Evolutionary conservation across 1,140 invertebrate species (phyloP).

Genomic region (Drosophila sechellia): DNA sequence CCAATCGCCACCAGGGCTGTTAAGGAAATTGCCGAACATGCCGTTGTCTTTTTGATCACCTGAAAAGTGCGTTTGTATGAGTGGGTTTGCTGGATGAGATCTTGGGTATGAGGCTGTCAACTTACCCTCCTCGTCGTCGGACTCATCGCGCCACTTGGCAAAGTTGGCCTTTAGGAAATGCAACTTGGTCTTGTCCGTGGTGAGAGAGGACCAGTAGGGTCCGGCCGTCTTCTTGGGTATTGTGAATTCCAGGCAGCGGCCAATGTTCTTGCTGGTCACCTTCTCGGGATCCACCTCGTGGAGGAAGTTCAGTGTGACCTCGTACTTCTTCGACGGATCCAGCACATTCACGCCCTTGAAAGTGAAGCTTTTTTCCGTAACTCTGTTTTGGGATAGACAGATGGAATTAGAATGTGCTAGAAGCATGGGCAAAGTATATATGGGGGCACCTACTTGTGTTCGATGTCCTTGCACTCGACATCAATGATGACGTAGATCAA

Average conservation of each 20-base stretch:
- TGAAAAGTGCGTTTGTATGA: neutral
- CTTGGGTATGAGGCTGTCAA: neutral
- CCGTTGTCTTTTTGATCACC: constrained; percentile 62
- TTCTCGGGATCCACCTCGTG: constrained; percentile 93
- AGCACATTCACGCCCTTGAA: constrained; percentile 93
- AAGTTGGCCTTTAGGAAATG: constrained; percentile 99
- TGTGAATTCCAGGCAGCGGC: constrained; percentile 91
- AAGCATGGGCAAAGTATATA: too few relatives aligned
- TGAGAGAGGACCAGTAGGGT: constrained; percentile 94
- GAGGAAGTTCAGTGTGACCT: constrained; percentile 93
- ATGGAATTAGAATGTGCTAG: neutral
- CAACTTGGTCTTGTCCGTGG: constrained; percentile 94
- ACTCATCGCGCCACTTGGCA: constrained; percentile 98
- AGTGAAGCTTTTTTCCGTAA: constrained; percentile 91
- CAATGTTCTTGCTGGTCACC: constrained; percentile 88
- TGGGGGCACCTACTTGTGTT: constrained; percentile 87
- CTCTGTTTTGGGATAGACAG: constrained; percentile 75
- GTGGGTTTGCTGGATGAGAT: neutral
- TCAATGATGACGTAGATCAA: constrained; percentile 94
- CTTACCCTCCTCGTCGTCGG: constrained; percentile 86
- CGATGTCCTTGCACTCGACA: constrained; percentile 94
- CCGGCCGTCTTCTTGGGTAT: constrained; percentile 86
- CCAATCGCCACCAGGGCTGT: constrained; percentile 62
- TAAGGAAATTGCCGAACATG: constrained; percentile 63
- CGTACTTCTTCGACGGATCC: constrained; percentile 93